A percentile compares a stretch with the other conserved stretches of the same genome.
phyloP scores from a whole-genome alignment of 2,888 invertebrate species.

The Diachrysia chrysitis region DNA sequence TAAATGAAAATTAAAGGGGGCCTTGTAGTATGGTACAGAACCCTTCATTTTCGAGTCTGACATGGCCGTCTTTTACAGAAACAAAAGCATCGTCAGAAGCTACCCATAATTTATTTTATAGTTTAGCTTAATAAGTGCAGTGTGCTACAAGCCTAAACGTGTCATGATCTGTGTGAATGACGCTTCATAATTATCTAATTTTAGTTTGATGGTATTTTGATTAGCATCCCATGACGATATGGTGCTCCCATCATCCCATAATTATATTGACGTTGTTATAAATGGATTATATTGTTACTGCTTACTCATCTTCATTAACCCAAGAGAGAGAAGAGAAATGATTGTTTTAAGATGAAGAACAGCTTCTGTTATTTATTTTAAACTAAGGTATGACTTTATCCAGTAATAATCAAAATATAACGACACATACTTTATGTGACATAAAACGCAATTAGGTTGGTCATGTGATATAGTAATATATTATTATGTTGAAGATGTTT shows the following conservation, averaged over 20 bases:
- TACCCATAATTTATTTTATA: not conserved
- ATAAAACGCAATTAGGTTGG: too few relatives aligned
- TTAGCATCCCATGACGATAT: constrained; percentile 60
- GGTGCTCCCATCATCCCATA: constrained; percentile 17
- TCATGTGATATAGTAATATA: too few relatives aligned
- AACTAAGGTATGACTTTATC: not conserved
- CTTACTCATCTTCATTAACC: constrained; percentile 30
- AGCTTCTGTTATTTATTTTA: not conserved
- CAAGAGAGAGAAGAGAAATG: not conserved
- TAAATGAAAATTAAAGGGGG: too few relatives aligned
- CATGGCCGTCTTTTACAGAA: too few relatives aligned
- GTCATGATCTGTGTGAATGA: constrained; percentile 48
- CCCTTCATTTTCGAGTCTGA: too few relatives aligned
- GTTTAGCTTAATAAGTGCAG: not conserved
- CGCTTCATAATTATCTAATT: constrained; percentile 62
- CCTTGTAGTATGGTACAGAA: too few relatives aligned
- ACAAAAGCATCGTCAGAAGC: too few relatives aligned
- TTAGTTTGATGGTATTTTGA: constrained; percentile 71
- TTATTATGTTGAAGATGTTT: too few relatives aligned
- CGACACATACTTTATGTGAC: too few relatives aligned
- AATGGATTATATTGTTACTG: constrained; percentile 58
- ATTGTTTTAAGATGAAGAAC: not conserved
- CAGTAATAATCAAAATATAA: too few relatives aligned
- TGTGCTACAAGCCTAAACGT: not conserved
- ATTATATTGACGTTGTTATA: constrained; percentile 46